Percentiles rank a stretch among this genome's conserved stretches.
These are phyloP conservation scores for Zaprionus kolodkinae DNA, from an alignment of 1,140 invertebrate genomes.

Conservation along the genomic window DNA sequence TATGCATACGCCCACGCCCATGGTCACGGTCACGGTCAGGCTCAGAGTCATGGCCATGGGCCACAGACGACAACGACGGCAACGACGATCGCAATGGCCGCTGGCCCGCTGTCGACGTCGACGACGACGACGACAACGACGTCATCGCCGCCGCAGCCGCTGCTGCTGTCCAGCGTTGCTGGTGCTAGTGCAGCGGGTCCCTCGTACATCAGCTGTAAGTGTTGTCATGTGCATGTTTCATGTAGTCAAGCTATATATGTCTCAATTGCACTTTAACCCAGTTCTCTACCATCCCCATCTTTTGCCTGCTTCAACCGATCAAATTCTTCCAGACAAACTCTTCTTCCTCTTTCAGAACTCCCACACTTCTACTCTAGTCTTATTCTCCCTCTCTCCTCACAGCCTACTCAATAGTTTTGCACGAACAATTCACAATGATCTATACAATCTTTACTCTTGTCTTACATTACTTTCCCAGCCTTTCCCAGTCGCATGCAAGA, in stretches of 20 bases:
- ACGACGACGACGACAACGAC: slow-evolving; percentile 44
- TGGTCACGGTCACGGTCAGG: slow-evolving; percentile 24
- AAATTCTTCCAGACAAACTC: no score
- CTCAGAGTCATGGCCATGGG: slow-evolving; percentile 20
- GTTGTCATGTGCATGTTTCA: slow-evolving; percentile 49
- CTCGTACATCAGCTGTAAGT: slow-evolving; percentile 82
- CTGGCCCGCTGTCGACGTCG: slow-evolving; percentile 25
- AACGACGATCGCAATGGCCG: slow-evolving; percentile 40
- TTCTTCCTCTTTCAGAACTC: no score
- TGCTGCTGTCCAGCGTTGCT: slow-evolving; percentile 34
- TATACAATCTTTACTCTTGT: no score
- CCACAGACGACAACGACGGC: slow-evolving; percentile 35
- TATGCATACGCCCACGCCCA: slow-evolving; percentile 35
- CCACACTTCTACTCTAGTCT: no score
- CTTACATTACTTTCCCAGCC: no score
- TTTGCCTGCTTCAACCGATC: neutral
- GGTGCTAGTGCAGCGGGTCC: slow-evolving; percentile 45
- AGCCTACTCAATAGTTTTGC: no score
- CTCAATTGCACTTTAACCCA: slow-evolving; percentile 2
- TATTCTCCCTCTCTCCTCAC: no score
- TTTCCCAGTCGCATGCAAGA: neutral
- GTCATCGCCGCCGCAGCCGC: slow-evolving; percentile 46
- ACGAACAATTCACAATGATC: no score
- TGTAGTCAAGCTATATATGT: neutral
- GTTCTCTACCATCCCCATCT: neutral